Conservation (phyloP, 2,888 invertebrate species). For the Arrhopalites spinosus region DNA sequence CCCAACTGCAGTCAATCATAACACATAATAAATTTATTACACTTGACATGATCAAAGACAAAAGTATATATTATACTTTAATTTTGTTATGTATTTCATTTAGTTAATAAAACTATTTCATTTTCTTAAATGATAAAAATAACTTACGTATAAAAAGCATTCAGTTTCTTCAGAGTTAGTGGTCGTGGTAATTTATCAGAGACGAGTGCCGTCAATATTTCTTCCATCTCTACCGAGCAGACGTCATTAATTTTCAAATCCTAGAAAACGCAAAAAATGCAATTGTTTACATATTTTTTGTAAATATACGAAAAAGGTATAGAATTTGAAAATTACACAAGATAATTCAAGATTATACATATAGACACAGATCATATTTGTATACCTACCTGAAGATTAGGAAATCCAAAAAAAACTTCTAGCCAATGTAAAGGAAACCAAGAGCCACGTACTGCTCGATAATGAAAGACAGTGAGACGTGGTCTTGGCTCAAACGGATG, state of each 20-base stretch:
- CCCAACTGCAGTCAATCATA: not conserved
- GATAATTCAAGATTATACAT: not conserved
- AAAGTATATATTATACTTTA: not conserved
- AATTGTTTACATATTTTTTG: not conserved
- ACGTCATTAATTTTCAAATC: not conserved
- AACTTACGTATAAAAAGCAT: slow-evolving; percentile 1
- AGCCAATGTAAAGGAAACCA: not conserved
- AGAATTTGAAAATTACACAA: not conserved
- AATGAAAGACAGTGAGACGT: not conserved
- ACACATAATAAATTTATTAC: no score
- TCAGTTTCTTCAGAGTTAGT: not conserved
- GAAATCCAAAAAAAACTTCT: not conserved
- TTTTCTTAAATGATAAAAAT: not conserved
- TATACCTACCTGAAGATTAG: slow-evolving; percentile 7
- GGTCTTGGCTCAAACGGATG: not conserved
- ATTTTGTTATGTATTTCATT: not conserved
- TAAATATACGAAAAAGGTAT: not conserved
- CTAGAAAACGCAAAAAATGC: not conserved
- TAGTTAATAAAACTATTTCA: not conserved
- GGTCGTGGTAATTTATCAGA: not conserved
- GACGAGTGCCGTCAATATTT: not conserved
- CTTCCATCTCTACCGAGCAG: not conserved
- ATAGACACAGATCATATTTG: no score
- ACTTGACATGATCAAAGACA: not conserved
- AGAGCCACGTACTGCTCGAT: not conserved